Base-by-base conservation (phyloP, 2,888 invertebrate genomes). In the Watsonalla cultraria region DNA sequence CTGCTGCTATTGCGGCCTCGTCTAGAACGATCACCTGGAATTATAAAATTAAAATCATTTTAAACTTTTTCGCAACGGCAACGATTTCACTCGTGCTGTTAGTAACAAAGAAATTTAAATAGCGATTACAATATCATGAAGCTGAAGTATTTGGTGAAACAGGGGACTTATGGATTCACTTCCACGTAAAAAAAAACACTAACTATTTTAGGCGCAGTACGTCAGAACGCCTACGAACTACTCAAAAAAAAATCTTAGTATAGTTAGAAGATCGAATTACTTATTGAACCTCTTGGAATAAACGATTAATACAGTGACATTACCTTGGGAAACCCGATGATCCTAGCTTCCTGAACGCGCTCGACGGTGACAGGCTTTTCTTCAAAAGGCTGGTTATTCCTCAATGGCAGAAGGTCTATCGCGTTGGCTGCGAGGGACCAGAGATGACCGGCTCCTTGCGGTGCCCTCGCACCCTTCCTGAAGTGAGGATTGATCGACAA, bases 401-500 rank as follows among this genome's bases (percentile, higher is more conserved):
- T 74, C 42, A 78, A 56, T 0, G 91, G 90, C 48, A 90, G 78
- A 15, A 90, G 69, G 64, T 91, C 91, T 47, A 91, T 82, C 1
- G 90, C 90, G 54, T 89, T 90, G 6, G 89, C 95, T 0, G 96
- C 96, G 47, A 97, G 93, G 0, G 96, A 96, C 97, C 97, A 97
- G 45, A 97, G 92, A 80, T 97, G 97, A 0, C 97, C 97, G 2
- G 96, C 96, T 4, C 97, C 97, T 67, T 96, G 96, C 0, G 96
- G 92, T 0, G 97, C 96, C 68, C 97, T 95, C 11, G 94, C 94
- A 0, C 97, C 97, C 82, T 97, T 97, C 39, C 91, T 93, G 80
- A 97, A 97, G 84, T 97, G 97, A 0, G 97, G 97, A 86, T 97
- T 97, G 75, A 97, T 97, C 42, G 97, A 97, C 13, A 97, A 89